A percentile compares a stretch with the other conserved stretches of the same genome.
These are phyloP conservation scores for Drosophila saltans DNA, from an alignment of 1,140 invertebrate genomes.

Conservation along the genomic window DNA sequence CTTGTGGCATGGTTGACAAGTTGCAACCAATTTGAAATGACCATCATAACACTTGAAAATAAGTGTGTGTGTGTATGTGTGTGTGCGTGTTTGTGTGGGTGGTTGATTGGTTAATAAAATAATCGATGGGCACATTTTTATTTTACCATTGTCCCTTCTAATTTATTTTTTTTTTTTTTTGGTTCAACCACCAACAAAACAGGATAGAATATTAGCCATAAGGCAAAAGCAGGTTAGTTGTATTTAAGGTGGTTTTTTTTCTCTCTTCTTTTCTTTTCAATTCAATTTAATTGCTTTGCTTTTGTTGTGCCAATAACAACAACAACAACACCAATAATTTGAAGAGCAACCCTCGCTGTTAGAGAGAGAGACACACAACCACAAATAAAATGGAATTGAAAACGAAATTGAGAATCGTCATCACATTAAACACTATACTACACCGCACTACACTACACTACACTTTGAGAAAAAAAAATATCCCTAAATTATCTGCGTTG, in stretches of 20 bases:
- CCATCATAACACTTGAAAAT: constrained; percentile 7
- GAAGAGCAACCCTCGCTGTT: constrained; percentile 58
- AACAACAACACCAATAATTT: constrained; percentile 54
- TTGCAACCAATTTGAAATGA: constrained; percentile 23
- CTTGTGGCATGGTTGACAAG: constrained; percentile 76
- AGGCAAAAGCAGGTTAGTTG: neutral
- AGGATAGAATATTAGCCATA: neutral
- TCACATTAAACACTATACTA: constrained; percentile 18
- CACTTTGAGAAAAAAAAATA: constrained; percentile 10
- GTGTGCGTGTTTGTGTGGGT: constrained; percentile 35
- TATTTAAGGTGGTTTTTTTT: constrained; percentile 43
- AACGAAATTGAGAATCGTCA: constrained; percentile 25
- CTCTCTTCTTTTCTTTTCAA: constrained; percentile 24
- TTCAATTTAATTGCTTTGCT: constrained; percentile 71
- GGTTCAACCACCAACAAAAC: constrained; percentile 14
- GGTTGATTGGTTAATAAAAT: constrained; percentile 50
- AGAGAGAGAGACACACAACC: constrained; percentile 33
- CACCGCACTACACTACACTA: constrained; percentile 6
- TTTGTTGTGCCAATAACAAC: constrained; percentile 71
- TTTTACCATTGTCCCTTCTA: neutral
- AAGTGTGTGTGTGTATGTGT: constrained; percentile 18
- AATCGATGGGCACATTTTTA: constrained; percentile 49
- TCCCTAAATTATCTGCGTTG: constrained; percentile 12
- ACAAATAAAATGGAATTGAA: constrained; percentile 42
- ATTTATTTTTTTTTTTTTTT: neutral